These are phyloP conservation scores for Drosophila athabasca DNA, from an alignment of 1,140 invertebrate species.

Conservation along the genomic window DNA sequence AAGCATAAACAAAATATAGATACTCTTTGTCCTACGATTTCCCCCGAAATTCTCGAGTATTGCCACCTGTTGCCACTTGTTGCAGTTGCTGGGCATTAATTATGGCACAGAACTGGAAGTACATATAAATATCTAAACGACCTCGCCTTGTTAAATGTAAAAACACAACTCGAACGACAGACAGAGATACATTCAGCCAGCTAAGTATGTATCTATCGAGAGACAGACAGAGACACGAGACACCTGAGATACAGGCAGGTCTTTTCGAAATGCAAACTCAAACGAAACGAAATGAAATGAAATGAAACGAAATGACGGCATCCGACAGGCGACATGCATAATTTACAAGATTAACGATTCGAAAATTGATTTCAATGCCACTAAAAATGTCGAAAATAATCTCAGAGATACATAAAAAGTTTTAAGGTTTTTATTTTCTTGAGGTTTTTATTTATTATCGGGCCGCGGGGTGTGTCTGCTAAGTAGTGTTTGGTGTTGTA, in stretches of 20 bases:
- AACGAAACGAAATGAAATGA: no score
- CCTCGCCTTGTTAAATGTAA: slow-evolving; percentile 20
- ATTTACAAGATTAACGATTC: slow-evolving; percentile 81
- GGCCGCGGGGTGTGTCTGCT: slow-evolving; percentile 20
- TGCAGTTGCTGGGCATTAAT: slow-evolving; percentile 34
- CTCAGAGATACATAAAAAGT: slow-evolving; percentile 49
- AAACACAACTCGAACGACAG: slow-evolving; percentile 16
- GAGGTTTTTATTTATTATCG: slow-evolving; percentile 34
- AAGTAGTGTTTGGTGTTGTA: no score
- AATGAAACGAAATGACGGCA: slow-evolving; percentile 40
- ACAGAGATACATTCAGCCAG: slow-evolving; percentile 6
- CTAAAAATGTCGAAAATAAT: slow-evolving; percentile 76
- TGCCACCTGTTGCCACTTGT: slow-evolving; percentile 15
- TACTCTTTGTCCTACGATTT: no score
- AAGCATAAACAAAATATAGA: no score
- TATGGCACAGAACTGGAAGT: neutral
- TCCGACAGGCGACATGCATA: slow-evolving; percentile 75
- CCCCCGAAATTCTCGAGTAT: no score
- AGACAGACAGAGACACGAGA: slow-evolving; percentile 22
- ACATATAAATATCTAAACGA: slow-evolving; percentile 22
- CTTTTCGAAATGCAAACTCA: neutral
- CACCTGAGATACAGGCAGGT: no score
- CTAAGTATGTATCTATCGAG: slow-evolving; percentile 18
- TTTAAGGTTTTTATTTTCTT: slow-evolving; percentile 36
- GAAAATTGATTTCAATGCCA: slow-evolving; percentile 80